Evolutionary conservation across 2,113 vertebrate species (phyloP), one percentile per base, ranked within the genome.

Genomic region (Hemiscyllium ocellatum): DNA sequence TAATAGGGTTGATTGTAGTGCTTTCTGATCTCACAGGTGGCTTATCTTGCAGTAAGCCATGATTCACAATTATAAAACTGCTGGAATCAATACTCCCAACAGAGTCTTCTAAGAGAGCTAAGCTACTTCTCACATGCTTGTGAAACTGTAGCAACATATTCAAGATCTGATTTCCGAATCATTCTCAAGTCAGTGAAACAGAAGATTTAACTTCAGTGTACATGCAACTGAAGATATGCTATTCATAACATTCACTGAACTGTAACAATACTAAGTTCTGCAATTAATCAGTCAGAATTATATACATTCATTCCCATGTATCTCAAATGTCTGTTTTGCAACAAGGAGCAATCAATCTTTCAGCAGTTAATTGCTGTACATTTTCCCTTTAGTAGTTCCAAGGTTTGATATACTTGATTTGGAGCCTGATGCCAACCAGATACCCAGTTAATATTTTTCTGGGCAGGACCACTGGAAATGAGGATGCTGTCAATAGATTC

Each of bases 181-280:
- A 93, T 66, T 93, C 89, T 68, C 20, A 17, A 93, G 47, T 72
- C 69, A 70, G 69, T 33, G 69, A 95, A 95, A 95, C 94, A 95
- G 42, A 72, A 76, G 94, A 72, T 72, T 95, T 72, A 95, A 47
- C 42, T 93, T 52, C 26, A 94, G 68, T 8, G 56, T n/a, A 94
- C 47, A 22, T 70, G 65, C 37, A 94, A 69, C 66, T 47, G n/a
- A 72, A 95, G 94, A 93, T 66, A 93, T 93, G 89, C 56, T 93
- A 93, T 72, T 50, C 66, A 50, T 95, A 95, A 52, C 69, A 95
- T 76, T 95, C 68, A 72, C 15, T 95, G 68, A 70, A 72, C 69
- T 95, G 69, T 50, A 95, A 95, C 68, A 72, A 72, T 95, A 95
- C 94, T 76, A 70, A 76, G 72, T 72, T 72, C 94, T 95, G 94